A percentile compares a stretch with the other conserved stretches of the same genome.
Conservation (phyloP, 2,888 invertebrate genomes). For the Netelia melanura region DNA sequence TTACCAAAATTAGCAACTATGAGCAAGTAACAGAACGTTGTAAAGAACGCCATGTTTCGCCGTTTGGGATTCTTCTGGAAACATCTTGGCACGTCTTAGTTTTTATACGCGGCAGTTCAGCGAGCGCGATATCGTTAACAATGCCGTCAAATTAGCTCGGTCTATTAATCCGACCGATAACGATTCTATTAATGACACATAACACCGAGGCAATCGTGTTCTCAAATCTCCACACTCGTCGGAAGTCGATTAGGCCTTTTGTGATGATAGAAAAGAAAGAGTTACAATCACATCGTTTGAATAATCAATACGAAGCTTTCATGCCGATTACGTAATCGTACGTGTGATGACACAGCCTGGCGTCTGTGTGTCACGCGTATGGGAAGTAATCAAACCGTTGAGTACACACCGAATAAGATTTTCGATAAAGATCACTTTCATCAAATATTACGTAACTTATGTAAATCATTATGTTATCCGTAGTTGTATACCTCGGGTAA, state of each 20-base stretch:
- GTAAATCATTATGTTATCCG: too few species aligned
- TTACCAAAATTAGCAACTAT: neutral
- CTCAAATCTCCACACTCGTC: neutral
- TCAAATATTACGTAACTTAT: too few species aligned
- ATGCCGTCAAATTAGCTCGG: neutral
- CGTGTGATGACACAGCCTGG: too few species aligned
- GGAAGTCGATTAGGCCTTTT: neutral
- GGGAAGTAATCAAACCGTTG: too few species aligned
- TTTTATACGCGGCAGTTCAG: neutral
- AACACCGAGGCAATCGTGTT: neutral
- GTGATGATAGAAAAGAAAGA: neutral
- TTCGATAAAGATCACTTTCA: too few species aligned
- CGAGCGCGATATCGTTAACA: neutral
- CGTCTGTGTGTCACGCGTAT: too few species aligned
- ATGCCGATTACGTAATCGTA: too few species aligned
- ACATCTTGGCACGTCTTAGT: neutral
- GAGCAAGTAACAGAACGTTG: constrained; percentile 1
- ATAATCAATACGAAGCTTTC: neutral
- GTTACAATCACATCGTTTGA: neutral
- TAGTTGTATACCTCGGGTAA: too few species aligned
- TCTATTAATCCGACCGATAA: neutral
- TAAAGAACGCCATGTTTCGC: neutral
- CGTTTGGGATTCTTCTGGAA: neutral
- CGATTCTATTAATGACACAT: neutral
- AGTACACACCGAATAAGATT: too few species aligned